phyloP scores from a whole-genome alignment of 2,888 invertebrate genomes.

The Drosophila anceps region DNA sequence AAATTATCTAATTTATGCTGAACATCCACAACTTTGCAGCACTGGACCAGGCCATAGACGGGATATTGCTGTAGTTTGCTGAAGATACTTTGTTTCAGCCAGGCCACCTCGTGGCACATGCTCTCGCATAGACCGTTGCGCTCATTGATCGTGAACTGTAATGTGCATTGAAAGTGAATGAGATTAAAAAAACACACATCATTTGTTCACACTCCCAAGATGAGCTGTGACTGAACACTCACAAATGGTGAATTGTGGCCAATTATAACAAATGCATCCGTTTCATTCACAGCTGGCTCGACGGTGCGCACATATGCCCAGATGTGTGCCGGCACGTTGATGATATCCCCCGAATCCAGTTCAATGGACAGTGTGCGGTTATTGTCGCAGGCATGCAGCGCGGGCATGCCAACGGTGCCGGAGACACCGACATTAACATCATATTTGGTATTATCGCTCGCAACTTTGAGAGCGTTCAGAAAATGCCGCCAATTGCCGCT shows the following conservation, averaged over 20 bases:
- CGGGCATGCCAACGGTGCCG: slow-evolving; percentile 31
- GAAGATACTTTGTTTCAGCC: slow-evolving; percentile 47
- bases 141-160: slow-evolving; percentile 28
- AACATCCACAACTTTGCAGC: slow-evolving; percentile 55
- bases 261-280: slow-evolving; percentile 55
- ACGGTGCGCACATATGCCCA: slow-evolving; percentile 60
- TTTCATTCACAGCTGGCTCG: not conserved
- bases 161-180: slow-evolving; percentile 6
- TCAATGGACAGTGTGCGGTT: slow-evolving; percentile 27
- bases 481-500: slow-evolving; percentile 56
- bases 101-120: slow-evolving; percentile 55
- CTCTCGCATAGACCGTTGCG: slow-evolving; percentile 37
- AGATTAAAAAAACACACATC: not conserved
- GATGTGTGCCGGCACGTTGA: slow-evolving; percentile 46
- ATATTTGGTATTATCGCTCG: slow-evolving; percentile 23
- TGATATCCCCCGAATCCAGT: not conserved
- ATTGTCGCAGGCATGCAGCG: slow-evolving; percentile 26
- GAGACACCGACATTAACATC: slow-evolving; percentile 57
- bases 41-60: slow-evolving; percentile 49
- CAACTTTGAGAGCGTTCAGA: slow-evolving; percentile 41
- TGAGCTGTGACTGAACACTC: slow-evolving; percentile 14
- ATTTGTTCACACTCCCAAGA: no score
- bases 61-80: slow-evolving; percentile 37
- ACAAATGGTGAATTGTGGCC: slow-evolving; percentile 60
- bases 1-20: slow-evolving; percentile 56